A percentile compares a stretch with the other conserved stretches of the same genome.
Conservation (phyloP, 2,113 vertebrate genomes). For the Strigops habroptila region DNA sequence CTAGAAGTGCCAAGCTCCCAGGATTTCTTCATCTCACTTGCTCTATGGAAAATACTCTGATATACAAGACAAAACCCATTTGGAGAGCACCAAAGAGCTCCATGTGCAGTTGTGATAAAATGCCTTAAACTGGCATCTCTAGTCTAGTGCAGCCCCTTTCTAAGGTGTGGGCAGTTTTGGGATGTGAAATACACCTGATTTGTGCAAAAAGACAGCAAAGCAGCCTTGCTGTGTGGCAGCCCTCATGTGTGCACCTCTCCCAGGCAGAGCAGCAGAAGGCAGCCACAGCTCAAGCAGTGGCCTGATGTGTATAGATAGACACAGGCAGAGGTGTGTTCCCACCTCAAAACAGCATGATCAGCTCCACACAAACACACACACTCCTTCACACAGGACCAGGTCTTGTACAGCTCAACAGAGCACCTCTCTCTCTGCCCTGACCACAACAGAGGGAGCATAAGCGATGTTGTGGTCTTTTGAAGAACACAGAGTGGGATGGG, state of each 20-base stretch:
- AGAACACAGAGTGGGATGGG: not conserved
- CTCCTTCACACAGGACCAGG: not conserved
- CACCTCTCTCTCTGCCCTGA: not conserved
- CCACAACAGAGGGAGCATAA: not conserved
- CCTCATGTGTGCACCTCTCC: rapidly evolving
- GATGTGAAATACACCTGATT: not conserved
- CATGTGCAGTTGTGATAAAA: not conserved
- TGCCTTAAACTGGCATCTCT: not conserved
- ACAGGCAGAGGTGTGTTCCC: not conserved
- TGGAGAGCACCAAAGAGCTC: not conserved
- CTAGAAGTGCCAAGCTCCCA: not conserved
- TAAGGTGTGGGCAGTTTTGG: not conserved
- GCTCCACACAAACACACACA: not conserved
- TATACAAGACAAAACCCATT: not conserved
- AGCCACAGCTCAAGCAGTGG: not conserved
- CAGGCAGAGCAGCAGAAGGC: not conserved
- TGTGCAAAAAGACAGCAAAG: not conserved
- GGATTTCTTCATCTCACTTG: not conserved
- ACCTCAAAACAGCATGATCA: not conserved
- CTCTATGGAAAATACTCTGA: not conserved
- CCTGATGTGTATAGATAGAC: not conserved
- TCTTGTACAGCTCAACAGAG: not conserved
- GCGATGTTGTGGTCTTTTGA: not conserved
- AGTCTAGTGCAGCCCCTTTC: not conserved
- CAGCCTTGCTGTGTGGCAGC: not conserved